Base-by-base conservation (phyloP, 2,797 vertebrate species). In the Lepus townsendii region DNA sequence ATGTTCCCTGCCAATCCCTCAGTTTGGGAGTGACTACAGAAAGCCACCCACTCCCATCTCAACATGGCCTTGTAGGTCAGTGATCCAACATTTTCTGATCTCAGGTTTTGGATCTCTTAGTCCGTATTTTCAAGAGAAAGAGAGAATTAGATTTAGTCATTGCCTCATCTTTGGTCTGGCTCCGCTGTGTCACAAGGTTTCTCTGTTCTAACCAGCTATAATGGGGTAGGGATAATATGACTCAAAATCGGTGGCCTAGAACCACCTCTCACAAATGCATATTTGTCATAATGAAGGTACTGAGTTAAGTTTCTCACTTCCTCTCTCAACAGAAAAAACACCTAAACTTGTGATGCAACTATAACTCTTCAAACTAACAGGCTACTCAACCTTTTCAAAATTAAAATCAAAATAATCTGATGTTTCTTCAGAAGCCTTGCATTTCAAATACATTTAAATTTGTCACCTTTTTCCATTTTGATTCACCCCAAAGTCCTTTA, bases 101-200 rank as follows among this genome's bases (percentile, higher is more conserved):
- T 35, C 26, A 65, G 69, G 20, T 12, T 4, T 26, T 35, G 12
- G 47, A 42, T 38, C 75, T 92, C 75, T 80, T 68, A 57, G 30
- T 78, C 85, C 69, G 88, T 35, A 38, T 90, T 80, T 94, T 86
- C 30, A 47, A 91, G n/a, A 72, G 69, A 88, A 87, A 88, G 16
- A 79, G 50, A 66, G 27, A 90, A 69, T 5, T 73, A 69, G 65
- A 71, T 90, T 57, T 76, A 80, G 22, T 86, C 54, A 86, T 69
- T 5, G 4, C 30, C 11, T 65, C 62, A 60, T 78, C 91, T 54
- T 63, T 52, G 30, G 19, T 19, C 57, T 65, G 60, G 30, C 20
- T 93, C 35, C 32, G 35, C 3, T 1, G 3, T 2, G 38, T 72
- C 35, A 50, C 12, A 19, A 63, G 26, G 24, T n/a, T 7, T 7